Conservation (phyloP, 2,888 invertebrate species). For the Scrobipalpa costella region DNA sequence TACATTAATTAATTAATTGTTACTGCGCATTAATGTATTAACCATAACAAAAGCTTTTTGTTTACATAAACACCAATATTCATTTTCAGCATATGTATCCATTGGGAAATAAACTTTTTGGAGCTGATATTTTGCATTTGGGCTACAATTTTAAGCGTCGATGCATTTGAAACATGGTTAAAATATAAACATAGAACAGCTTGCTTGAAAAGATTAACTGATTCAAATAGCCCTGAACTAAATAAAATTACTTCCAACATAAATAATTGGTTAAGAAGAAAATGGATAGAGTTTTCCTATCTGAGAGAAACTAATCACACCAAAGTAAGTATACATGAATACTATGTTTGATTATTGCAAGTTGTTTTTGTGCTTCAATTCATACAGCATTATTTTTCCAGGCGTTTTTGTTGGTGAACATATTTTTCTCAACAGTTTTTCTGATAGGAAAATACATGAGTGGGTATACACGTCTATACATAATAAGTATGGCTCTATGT, state of each 20-base stretch:
- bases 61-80: constrained; percentile 20
- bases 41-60: background rate
- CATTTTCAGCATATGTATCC: constrained; percentile 59
- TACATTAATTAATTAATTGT: constrained; percentile 32
- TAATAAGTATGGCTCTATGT: constrained; percentile 55
- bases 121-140: constrained; percentile 55
- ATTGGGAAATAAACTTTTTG: constrained; percentile 59
- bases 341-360: background rate
- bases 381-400: constrained; percentile 53
- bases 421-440: constrained; percentile 56
- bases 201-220: constrained; percentile 60
- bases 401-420: constrained; percentile 69
- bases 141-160: constrained; percentile 51
- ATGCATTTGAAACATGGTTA: constrained; percentile 71
- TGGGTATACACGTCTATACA: constrained; percentile 63
- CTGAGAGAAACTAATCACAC: constrained; percentile 69
- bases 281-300: constrained; percentile 53
- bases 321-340: constrained; percentile 64
- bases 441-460: constrained; percentile 61
- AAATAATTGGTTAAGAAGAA: constrained; percentile 18
- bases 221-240: constrained; percentile 40
- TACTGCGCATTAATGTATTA: background rate
- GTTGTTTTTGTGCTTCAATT: no score
- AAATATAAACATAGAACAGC: constrained; percentile 70
- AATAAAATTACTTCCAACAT: constrained; percentile 3